Evolutionary conservation across 2,888 invertebrate genomes (phyloP).

Genomic region (Dicycla oo): DNA sequence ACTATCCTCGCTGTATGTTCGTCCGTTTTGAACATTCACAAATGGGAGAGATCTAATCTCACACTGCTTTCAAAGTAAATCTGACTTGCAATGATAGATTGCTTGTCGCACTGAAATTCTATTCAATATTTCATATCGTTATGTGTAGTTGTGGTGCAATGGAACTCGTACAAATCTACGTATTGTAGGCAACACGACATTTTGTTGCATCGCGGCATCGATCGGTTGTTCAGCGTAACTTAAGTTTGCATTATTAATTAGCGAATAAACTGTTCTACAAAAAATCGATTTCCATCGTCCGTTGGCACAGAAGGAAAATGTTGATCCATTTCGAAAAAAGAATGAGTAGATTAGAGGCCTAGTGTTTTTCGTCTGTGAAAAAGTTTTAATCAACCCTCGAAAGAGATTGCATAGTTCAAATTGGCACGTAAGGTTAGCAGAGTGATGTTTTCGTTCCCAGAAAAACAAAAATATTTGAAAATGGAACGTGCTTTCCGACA

Average conservation of each 20-base stretch:
- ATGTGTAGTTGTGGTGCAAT: not conserved
- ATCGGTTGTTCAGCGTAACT: constrained; percentile 38
- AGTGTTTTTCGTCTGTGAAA: not conserved
- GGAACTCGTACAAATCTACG: constrained; percentile 19
- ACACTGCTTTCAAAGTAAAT: constrained; percentile 25
- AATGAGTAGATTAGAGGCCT: not conserved
- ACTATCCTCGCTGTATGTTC: not conserved
- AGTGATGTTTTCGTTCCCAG: not conserved
- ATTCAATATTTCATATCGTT: constrained; percentile 22
- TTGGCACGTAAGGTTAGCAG: not conserved
- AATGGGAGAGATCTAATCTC: constrained; percentile 28
- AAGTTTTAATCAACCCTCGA: constrained; percentile 10
- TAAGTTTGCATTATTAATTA: constrained; percentile 50
- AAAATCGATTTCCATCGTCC: constrained; percentile 16
- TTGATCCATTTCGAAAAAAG: not conserved
- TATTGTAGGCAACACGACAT: constrained; percentile 27
- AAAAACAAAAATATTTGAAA: constrained; percentile 50
- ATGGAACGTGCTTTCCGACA: constrained; percentile 46
- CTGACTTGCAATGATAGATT: constrained; percentile 36
- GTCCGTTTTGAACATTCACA: constrained; percentile 15
- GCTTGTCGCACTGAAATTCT: constrained; percentile 14
- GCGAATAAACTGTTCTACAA: constrained; percentile 24
- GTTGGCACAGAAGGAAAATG: not conserved
- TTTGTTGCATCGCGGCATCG: constrained; percentile 30
- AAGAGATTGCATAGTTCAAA: constrained; percentile 4